These are phyloP conservation scores for Tokudaia tokunoshimensis DNA, from an alignment of 2,797 vertebrate genomes.

Conservation along the genomic window DNA sequence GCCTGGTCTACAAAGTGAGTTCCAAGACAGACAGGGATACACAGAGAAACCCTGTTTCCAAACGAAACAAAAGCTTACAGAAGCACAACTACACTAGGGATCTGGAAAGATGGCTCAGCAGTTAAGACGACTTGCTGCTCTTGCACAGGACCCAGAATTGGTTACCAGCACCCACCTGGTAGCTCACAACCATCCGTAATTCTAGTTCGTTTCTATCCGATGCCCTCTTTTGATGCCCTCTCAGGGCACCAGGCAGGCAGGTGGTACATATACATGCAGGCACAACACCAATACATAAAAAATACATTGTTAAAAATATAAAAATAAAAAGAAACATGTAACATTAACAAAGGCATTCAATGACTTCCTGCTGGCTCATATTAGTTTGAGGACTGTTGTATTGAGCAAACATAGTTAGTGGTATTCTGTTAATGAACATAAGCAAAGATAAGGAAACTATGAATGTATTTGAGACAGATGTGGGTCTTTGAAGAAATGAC, in stretches of 20 bases:
- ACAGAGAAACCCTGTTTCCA: not conserved
- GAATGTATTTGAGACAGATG: not conserved
- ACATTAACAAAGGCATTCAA: not conserved
- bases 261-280: not conserved
- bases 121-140: not conserved
- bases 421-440: not conserved
- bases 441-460: not conserved
- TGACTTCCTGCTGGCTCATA: not conserved
- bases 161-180: not conserved
- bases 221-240: not conserved
- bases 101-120: not conserved
- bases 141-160: not conserved
- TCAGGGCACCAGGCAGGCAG: not conserved
- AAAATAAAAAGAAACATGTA: not conserved
- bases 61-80: not conserved
- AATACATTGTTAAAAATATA: not conserved
- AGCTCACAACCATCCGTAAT: not conserved
- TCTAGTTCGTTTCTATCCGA: not conserved
- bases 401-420: not conserved
- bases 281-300: not conserved
- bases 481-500: not conserved
- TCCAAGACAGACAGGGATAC: not conserved
- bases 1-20: not conserved
- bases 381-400: not conserved
- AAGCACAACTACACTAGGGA: not conserved